These are phyloP conservation scores for Glaucomys volans DNA, from an alignment of 2,113 vertebrate genomes.

Conservation along the genomic window DNA sequence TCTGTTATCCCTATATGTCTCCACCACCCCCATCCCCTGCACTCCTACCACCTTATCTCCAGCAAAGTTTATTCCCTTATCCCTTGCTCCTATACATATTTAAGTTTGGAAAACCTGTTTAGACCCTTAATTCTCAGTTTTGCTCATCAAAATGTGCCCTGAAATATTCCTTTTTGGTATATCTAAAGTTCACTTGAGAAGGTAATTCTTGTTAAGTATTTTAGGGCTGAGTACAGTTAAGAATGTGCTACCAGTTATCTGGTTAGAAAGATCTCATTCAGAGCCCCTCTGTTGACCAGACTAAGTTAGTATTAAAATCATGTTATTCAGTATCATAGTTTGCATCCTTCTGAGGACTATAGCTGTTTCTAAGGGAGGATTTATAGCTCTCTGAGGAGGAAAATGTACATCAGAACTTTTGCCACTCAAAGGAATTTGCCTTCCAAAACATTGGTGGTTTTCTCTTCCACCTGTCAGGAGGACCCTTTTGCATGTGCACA, in stretches of 20 bases:
- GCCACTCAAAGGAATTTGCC: not conserved
- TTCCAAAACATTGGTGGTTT: not conserved
- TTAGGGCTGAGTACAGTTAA: not conserved
- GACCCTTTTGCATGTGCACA: not conserved
- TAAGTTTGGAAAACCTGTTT: not conserved
- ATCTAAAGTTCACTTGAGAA: not conserved
- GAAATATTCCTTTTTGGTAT: not conserved
- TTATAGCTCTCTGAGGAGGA: not conserved
- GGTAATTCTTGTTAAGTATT: not conserved
- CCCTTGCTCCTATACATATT: not conserved
- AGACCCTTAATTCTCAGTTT: not conserved
- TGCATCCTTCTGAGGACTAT: not conserved
- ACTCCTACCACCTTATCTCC: not conserved
- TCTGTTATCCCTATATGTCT: not conserved
- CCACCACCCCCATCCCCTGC: no score
- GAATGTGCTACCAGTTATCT: not conserved
- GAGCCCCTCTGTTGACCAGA: not conserved
- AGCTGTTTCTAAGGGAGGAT: not conserved
- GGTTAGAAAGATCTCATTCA: not conserved
- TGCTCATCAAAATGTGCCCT: not conserved
- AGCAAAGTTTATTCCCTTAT: not conserved
- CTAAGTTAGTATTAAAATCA: not conserved
- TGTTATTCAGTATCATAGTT: not conserved
- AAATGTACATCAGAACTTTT: not conserved
- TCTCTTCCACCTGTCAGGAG: not conserved